Evolutionary conservation across 2,797 vertebrate genomes (phyloP).

Genomic region (Okamejei kenojei): DNA sequence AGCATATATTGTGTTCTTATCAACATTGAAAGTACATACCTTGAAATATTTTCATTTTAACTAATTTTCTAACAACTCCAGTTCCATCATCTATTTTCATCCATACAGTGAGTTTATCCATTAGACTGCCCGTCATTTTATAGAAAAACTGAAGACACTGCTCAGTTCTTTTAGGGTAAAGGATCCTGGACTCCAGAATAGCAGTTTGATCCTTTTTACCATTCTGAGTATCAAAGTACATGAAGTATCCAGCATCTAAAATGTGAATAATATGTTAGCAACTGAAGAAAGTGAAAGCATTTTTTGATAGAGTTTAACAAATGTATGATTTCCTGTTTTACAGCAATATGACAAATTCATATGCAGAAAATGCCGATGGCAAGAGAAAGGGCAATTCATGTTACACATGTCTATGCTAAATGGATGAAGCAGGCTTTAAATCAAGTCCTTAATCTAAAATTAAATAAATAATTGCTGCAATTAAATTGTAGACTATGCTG

Average conservation of each 20-base stretch:
- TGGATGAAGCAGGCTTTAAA: background rate
- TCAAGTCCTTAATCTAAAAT: background rate
- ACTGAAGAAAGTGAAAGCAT: background rate
- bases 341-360: background rate
- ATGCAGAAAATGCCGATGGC: too few species aligned
- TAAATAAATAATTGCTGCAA: background rate
- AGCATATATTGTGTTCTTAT: background rate
- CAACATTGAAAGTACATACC: constrained; percentile 53
- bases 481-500: background rate
- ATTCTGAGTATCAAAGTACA: constrained; percentile 64
- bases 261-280: constrained; percentile 10
- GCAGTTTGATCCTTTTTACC: constrained; percentile 59
- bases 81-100: constrained; percentile 70
- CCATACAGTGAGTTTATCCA: constrained; percentile 75
- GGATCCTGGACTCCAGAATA: constrained; percentile 73
- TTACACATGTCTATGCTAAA: background rate
- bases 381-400: background rate
- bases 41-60: constrained; percentile 67
- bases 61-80: constrained; percentile 64
- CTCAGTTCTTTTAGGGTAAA: constrained; percentile 73
- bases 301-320: background rate
- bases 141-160: constrained; percentile 92
- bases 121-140: constrained; percentile 67
- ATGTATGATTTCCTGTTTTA: background rate
- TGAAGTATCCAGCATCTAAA: constrained; percentile 73